Base-by-base conservation (phyloP, 2,888 invertebrate species). In the Meganola albula region DNA sequence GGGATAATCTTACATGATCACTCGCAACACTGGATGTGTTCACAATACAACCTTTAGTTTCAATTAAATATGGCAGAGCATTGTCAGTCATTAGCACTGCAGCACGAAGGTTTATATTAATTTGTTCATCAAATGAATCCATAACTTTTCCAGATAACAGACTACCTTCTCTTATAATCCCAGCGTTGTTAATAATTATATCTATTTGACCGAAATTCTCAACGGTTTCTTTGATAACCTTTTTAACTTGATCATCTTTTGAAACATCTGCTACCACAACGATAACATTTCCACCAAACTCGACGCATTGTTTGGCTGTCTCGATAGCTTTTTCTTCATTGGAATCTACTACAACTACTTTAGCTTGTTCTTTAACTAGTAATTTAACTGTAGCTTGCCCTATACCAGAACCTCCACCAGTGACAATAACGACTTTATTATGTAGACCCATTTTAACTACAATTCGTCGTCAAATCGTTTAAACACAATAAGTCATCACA, bases 341-440 rank as follows among this genome's bases (percentile, higher is more conserved):
- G 9, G 40, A 36, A 2, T 38, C 58, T 1, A 54, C 44, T 1
- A 58, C 34, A 4, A 30, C 41, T 1, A 54, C 42, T 4, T 39
- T 10, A 4, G 58, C 56, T 16, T 49, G 45, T 36, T 52, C 46
- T 27, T 53, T 47, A 5, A 61, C 53, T 12, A 69, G 68, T n/a
- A 40, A 20, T 9, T 46, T 40, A 1, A 61, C 66, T 0, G 52
- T 46, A 3, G 53, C 51, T 1, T 63, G 58, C 2, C 69, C 68
- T 2, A 68, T 66, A 1, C 67, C 68, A 1, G 64, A 58, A 20
- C 68, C 61, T 0, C 56, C 50, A 0, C 69, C 66, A 0, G 65
- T 68, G 1, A 69, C 45, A 2, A 67, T 28, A 2, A 60, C 63
- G 1, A 65, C 58, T 58, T 65, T 67, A 18, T 46, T 41, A 12